A percentile compares a stretch with the other conserved stretches of the same genome.
These are phyloP conservation scores for Bambusicola thoracicus DNA, from an alignment of 2,113 vertebrate species.

Conservation along the genomic window DNA sequence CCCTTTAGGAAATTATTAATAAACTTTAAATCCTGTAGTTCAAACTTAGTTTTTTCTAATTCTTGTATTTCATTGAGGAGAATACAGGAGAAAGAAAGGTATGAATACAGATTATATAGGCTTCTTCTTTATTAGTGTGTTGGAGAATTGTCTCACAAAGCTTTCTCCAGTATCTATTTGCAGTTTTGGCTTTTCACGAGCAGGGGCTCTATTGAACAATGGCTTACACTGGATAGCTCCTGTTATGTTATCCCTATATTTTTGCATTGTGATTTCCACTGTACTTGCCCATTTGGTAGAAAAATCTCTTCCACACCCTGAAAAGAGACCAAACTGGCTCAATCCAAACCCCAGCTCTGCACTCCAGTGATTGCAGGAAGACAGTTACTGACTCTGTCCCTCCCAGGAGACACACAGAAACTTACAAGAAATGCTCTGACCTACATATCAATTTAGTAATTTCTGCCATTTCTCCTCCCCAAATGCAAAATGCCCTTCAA, in stretches of 20 bases:
- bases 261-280: accelerated
- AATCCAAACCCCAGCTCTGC: background rate
- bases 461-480: background rate
- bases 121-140: background rate
- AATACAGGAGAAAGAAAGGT: background rate
- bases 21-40: background rate
- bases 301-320: background rate
- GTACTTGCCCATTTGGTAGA: background rate
- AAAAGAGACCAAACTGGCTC: background rate
- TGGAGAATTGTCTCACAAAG: background rate
- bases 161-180: background rate
- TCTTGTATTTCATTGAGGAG: background rate
- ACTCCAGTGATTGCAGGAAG: background rate
- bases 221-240: accelerated
- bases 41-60: background rate
- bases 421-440: background rate
- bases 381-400: background rate
- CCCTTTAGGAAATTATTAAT: background rate
- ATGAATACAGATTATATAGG: background rate
- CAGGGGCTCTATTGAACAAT: background rate
- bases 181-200: background rate
- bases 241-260: accelerated
- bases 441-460: background rate
- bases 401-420: accelerated
- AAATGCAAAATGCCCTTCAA: background rate